phyloP scores from a whole-genome alignment of 2,888 invertebrate species.

The Gerris lacustris region DNA sequence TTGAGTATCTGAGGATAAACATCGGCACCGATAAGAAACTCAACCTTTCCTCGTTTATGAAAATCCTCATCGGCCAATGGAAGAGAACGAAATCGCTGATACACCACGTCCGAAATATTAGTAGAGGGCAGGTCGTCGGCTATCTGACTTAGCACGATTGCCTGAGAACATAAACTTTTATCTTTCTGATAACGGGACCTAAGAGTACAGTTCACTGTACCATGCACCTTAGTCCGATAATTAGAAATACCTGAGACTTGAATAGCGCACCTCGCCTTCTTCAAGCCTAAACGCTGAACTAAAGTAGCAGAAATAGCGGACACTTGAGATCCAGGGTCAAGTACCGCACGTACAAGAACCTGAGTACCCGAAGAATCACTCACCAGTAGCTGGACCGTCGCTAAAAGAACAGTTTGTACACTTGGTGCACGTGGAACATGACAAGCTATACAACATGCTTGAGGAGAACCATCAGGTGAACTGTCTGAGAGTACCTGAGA shows the following conservation, averaged over 20 bases:
- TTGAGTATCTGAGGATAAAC: slow-evolving; percentile 16
- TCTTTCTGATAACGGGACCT: neutral
- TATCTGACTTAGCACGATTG: too few species aligned
- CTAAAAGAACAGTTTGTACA: slow-evolving; percentile 16
- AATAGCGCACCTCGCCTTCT: neutral
- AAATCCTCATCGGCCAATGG: too few species aligned
- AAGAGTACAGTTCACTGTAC: slow-evolving; percentile 11
- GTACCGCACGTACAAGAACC: slow-evolving; percentile 11
- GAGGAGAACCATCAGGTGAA: too few species aligned
- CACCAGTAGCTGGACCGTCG: slow-evolving; percentile 15
- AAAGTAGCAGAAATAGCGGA: slow-evolving; percentile 14
- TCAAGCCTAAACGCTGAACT: slow-evolving; percentile 13
- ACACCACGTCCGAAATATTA: too few species aligned
- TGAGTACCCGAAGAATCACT: slow-evolving; percentile 14
- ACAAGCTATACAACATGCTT: too few species aligned
- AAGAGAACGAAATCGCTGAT: too few species aligned
- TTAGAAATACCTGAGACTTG: slow-evolving; percentile 17
- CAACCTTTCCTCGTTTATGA: too few species aligned
- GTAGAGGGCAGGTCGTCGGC: slow-evolving; percentile 14
- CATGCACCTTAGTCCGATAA: slow-evolving; percentile 8
- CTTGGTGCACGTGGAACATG: neutral
- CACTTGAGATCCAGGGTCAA: slow-evolving; percentile 16
- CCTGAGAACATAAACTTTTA: slow-evolving; percentile 11
- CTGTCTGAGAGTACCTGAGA: too few species aligned
- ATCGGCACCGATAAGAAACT: too few species aligned